These are phyloP conservation scores for Stichopus chloronotus DNA, from an alignment of 35 echinoderm and acorn worm genomes.

Conservation along the genomic window DNA sequence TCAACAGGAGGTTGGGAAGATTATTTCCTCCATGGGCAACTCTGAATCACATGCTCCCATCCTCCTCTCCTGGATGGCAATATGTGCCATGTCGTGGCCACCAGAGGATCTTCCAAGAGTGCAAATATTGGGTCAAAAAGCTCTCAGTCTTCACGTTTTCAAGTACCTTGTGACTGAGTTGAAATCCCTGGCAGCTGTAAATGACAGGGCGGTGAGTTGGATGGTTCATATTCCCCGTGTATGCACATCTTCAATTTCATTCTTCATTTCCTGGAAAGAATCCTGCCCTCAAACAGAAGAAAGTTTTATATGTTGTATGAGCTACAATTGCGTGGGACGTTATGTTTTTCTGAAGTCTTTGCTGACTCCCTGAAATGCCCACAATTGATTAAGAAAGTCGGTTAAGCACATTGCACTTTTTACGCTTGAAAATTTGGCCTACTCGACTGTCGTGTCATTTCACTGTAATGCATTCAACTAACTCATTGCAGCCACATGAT, in stretches of 20 bases:
- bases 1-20: conserved; percentile 70
- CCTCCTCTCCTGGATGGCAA: conserved; percentile 75
- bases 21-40: conserved; percentile 58
- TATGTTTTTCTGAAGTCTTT: too few relatives aligned
- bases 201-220: conserved; percentile 23
- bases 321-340: too few relatives aligned
- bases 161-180: conserved; percentile 67
- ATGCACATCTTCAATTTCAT: neutral
- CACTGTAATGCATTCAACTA: too few relatives aligned
- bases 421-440: too few relatives aligned
- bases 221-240: neutral
- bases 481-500: too few relatives aligned
- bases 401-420: too few relatives aligned
- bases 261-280: neutral
- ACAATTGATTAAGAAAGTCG: too few relatives aligned
- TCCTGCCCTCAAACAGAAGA: neutral
- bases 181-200: conserved; percentile 20
- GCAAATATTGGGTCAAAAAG: conserved; percentile 76
- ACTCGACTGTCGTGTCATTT: too few relatives aligned
- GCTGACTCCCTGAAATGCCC: too few relatives aligned
- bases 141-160: conserved; percentile 81
- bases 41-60: conserved; percentile 71
- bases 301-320: too few relatives aligned
- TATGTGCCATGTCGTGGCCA: conserved; percentile 70
- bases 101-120: conserved; percentile 51